A percentile compares a stretch with the other conserved stretches of the same genome.
These are phyloP conservation scores for Lochmaea capreae DNA, from an alignment of 2,888 invertebrate genomes.

Conservation along the genomic window DNA sequence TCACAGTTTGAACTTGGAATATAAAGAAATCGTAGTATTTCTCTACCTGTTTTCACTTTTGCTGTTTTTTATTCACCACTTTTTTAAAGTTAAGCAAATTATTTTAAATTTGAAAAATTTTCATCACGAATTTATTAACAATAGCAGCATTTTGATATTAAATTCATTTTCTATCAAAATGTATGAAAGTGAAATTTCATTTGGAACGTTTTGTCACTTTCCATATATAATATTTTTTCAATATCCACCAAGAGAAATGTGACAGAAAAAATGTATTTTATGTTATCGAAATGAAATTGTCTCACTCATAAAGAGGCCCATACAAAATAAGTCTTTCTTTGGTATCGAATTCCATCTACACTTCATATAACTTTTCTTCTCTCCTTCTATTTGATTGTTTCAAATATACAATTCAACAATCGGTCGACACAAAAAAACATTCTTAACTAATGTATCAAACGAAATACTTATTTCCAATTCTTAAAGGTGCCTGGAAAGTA, in stretches of 20 bases:
- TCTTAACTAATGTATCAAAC: not conserved
- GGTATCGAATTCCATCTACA: not conserved
- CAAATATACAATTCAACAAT: not conserved
- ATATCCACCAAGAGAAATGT: not conserved
- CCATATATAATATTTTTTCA: not conserved
- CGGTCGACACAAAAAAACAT: not conserved
- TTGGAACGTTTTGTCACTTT: not conserved
- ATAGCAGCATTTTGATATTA: not conserved
- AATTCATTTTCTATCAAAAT: not conserved
- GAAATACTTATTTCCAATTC: not conserved
- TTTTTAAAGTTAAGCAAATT: no score
- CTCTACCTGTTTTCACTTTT: no score
- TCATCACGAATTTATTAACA: not conserved
- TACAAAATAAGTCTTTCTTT: not conserved
- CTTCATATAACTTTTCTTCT: constrained; percentile 2
- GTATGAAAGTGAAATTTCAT: not conserved
- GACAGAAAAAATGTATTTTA: not conserved
- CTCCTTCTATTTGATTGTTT: not conserved
- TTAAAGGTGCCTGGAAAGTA: not conserved
- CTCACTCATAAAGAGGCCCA: not conserved
- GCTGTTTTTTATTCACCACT: no score
- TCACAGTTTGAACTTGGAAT: no score
- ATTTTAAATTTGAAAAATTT: not conserved
- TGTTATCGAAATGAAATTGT: no score
- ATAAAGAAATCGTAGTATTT: no score